phyloP scores from a whole-genome alignment of 2,113 vertebrate genomes.

The Megaceryle maxima region DNA sequence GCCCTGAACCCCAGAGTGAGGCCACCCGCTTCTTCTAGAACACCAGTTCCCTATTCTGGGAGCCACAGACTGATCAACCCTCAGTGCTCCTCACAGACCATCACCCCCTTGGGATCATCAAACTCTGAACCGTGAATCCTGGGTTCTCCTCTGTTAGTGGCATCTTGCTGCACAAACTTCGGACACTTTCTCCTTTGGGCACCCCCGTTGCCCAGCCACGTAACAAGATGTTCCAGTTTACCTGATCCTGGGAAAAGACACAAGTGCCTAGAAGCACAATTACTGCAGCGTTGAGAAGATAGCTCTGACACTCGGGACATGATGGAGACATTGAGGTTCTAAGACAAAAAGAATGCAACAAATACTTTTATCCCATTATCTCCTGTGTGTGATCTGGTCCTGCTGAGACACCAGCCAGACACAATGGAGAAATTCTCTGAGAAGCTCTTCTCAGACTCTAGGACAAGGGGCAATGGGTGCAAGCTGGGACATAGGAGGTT shows the following conservation, averaged over 20 bases:
- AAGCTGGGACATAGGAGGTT: too few relatives aligned
- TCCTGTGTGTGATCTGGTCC: background rate
- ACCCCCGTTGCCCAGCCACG: background rate
- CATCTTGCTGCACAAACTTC: background rate
- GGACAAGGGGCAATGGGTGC: too few relatives aligned
- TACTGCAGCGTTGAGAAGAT: background rate
- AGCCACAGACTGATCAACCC: background rate
- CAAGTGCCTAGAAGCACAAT: background rate
- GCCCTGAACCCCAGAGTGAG: background rate
- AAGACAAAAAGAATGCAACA: background rate
- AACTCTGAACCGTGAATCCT: rapidly evolving
- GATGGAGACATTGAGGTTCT: background rate
- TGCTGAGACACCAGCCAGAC: background rate
- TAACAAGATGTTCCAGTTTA: background rate
- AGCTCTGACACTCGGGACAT: background rate
- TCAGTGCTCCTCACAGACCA: background rate
- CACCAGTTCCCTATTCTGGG: background rate
- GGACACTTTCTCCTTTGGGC: background rate
- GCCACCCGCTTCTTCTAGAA: too few relatives aligned
- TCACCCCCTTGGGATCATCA: background rate
- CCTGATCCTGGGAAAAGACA: background rate
- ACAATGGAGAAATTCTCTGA: background rate
- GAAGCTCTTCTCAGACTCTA: too few relatives aligned
- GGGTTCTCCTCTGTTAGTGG: rapidly evolving
- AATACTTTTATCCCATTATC: background rate